Percentiles rank a stretch among this genome's conserved stretches.
Evolutionary conservation across 2,113 vertebrate species (phyloP).

Genomic region (cat (Felis catus)): DNA sequence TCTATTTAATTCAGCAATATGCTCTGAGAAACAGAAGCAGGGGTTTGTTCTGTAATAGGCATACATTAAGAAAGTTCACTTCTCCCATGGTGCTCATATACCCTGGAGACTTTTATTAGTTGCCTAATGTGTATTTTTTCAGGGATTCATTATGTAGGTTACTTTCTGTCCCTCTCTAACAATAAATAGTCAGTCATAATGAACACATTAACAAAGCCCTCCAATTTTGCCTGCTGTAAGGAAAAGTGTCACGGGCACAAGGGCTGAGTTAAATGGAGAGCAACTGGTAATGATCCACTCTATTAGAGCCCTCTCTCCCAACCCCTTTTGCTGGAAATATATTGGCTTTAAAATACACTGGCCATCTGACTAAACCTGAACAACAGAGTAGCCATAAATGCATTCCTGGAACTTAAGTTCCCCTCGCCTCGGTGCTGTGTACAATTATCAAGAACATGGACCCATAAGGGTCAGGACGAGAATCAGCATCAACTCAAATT

Average conservation of each 20-base stretch:
- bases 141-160: neutral
- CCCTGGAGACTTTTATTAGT: neutral
- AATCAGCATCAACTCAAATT: conserved; percentile 28
- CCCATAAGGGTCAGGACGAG: neutral
- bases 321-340: neutral
- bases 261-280: neutral
- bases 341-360: neutral
- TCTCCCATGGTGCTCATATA: neutral
- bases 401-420: conserved; percentile 67
- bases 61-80: neutral
- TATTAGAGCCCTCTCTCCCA: neutral
- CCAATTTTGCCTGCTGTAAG: neutral
- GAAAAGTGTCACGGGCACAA: neutral
- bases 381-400: conserved; percentile 55
- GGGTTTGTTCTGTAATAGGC: neutral
- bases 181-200: neutral
- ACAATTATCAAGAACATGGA: conserved; percentile 8
- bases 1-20: neutral
- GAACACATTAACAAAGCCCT: neutral
- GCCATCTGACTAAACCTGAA: neutral
- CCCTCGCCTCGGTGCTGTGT: neutral
- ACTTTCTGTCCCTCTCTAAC: neutral
- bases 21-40: neutral
- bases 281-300: neutral
- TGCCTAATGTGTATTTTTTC: neutral